Percentiles rank a stretch among this genome's conserved stretches.
These are phyloP conservation scores for Brachymystax lenok DNA, from an alignment of 2,797 vertebrate species.

Conservation along the genomic window DNA sequence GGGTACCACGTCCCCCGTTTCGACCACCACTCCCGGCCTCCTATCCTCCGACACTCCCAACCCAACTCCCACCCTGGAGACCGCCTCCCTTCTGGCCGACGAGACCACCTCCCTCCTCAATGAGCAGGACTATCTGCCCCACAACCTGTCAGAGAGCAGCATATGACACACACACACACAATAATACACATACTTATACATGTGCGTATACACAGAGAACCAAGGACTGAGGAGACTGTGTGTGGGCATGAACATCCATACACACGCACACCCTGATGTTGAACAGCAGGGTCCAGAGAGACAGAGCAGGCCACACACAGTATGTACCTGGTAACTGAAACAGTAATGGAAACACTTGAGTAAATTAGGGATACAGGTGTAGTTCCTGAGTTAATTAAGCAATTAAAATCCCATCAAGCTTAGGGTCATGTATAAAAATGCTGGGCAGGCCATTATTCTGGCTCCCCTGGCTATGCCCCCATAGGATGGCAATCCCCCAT, in stretches of 20 bases:
- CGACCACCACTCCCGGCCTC: background rate
- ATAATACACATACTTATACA: constrained; percentile 3
- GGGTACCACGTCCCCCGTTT: background rate
- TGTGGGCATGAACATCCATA: background rate
- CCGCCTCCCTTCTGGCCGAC: constrained; percentile 42
- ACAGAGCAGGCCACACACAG: no score
- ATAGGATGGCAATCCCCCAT: no score
- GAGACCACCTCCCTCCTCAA: constrained; percentile 81
- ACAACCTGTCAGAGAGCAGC: constrained; percentile 64
- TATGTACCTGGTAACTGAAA: no score
- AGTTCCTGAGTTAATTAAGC: no score
- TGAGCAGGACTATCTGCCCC: constrained; percentile 70
- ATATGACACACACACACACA: constrained; percentile 69
- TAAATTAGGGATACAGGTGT: no score
- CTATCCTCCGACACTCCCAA: constrained; percentile 31
- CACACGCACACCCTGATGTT: background rate
- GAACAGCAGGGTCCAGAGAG: background rate
- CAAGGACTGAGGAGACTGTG: background rate
- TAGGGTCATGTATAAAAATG: no score
- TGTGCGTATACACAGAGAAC: background rate
- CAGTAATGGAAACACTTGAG: no score
- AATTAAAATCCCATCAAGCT: no score
- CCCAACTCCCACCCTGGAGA: constrained; percentile 47
- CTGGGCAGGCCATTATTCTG: no score
- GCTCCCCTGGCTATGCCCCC: no score